These are phyloP conservation scores for Glareola pratincola DNA, from an alignment of 2,113 vertebrate genomes.

Conservation along the genomic window DNA sequence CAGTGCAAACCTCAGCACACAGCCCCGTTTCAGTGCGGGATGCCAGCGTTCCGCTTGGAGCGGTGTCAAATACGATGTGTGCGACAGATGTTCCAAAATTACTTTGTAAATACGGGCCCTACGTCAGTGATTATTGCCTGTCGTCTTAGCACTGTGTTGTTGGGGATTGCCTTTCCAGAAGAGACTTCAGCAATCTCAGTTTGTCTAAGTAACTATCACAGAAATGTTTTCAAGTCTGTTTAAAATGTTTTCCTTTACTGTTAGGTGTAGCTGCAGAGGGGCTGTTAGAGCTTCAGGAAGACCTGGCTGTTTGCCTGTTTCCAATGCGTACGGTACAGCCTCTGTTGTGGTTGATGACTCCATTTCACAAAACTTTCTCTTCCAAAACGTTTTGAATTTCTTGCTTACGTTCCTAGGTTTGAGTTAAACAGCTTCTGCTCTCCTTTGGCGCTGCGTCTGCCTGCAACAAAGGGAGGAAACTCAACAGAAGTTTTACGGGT, in stretches of 20 bases:
- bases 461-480: neutral
- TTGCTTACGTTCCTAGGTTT: neutral
- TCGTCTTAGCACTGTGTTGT: neutral
- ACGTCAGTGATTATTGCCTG: neutral
- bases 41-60: neutral
- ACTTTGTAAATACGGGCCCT: neutral
- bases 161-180: neutral
- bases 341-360: neutral
- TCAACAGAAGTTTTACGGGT: neutral
- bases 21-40: fast-evolving
- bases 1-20: neutral
- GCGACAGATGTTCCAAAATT: neutral
- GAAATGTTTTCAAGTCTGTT: neutral
- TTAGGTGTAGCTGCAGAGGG: neutral
- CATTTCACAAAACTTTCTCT: neutral
- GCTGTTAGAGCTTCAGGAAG: neutral
- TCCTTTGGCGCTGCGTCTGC: neutral
- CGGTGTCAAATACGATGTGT: fast-evolving
- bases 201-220: neutral
- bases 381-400: neutral
- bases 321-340: neutral
- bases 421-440: neutral
- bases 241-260: neutral
- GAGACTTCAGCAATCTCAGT: neutral
- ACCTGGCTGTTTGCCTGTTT: neutral